phyloP scores from a whole-genome alignment of 2,113 vertebrate genomes.

The Erpornis zantholeuca region DNA sequence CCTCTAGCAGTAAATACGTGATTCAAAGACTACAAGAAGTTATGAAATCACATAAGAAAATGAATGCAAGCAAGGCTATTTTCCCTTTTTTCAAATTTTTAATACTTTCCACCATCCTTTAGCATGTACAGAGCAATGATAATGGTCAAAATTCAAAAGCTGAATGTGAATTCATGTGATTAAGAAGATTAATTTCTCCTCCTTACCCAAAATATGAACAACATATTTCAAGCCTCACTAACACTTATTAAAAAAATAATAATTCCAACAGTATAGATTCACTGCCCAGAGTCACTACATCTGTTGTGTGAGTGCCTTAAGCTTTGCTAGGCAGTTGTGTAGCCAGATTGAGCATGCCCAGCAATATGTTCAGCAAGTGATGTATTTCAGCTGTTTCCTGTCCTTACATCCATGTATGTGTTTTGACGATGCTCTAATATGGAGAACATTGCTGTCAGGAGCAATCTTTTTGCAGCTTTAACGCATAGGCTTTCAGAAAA shows the following conservation, averaged over 20 bases:
- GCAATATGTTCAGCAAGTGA: neutral
- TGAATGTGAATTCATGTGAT: neutral
- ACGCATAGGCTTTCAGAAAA: neutral
- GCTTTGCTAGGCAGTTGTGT: neutral
- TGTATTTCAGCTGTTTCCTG: slow-evolving; percentile 30
- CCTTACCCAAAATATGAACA: neutral
- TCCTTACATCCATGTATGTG: neutral
- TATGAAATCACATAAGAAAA: neutral
- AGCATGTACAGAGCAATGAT: neutral
- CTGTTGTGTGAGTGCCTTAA: neutral
- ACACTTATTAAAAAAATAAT: neutral
- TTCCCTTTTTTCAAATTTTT: neutral
- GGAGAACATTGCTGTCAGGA: neutral
- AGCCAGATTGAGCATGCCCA: slow-evolving; percentile 10
- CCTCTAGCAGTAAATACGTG: neutral
- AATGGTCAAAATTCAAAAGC: neutral
- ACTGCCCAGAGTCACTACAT: neutral
- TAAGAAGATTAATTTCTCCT: neutral
- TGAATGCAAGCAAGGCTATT: neutral
- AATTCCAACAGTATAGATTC: neutral
- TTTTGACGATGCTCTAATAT: slow-evolving; percentile 11
- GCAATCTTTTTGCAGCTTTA: neutral
- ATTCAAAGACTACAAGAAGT: neutral
- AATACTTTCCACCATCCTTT: neutral
- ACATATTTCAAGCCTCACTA: neutral